Conservation (phyloP, 2,888 invertebrate genomes). For the Cynaeus angustus region DNA sequence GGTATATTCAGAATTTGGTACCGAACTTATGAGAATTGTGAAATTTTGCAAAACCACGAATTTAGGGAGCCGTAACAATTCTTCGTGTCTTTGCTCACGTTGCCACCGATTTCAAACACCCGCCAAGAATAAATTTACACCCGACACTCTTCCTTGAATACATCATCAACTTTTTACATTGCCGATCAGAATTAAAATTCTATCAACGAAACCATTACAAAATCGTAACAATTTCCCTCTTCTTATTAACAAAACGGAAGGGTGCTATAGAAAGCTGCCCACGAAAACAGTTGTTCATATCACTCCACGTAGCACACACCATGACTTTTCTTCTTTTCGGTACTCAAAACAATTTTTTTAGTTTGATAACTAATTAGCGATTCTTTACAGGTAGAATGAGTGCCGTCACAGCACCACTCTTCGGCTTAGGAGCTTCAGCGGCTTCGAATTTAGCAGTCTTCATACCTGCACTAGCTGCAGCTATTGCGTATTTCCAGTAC, state of each 20-base stretch:
- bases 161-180: slow-evolving; percentile 5
- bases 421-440: slow-evolving; percentile 80
- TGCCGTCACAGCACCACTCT: slow-evolving; percentile 79
- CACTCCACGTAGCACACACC: not conserved
- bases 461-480: slow-evolving; percentile 87
- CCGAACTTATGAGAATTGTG: no score
- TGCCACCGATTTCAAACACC: not conserved
- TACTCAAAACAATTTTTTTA: slow-evolving; percentile 10
- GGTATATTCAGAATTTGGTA: no score
- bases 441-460: slow-evolving; percentile 85
- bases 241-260: not conserved
- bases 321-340: slow-evolving; percentile 20
- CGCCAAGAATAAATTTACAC: not conserved
- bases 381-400: slow-evolving; percentile 73
- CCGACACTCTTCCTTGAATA: not conserved
- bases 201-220: slow-evolving; percentile 16
- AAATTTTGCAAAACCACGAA: no score
- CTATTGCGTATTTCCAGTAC: slow-evolving; percentile 90
- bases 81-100: not conserved
- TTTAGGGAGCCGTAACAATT: no score
- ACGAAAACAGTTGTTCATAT: slow-evolving; percentile 2
- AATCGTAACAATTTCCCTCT: slow-evolving; percentile 11
- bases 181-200: slow-evolving; percentile 22
- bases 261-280: slow-evolving; percentile 3
- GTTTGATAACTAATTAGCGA: not conserved